Evolutionary conservation across 23 tunicate species (phyloP), one percentile per base, ranked within the genome.

Genomic region (Botrylloides violaceus): DNA sequence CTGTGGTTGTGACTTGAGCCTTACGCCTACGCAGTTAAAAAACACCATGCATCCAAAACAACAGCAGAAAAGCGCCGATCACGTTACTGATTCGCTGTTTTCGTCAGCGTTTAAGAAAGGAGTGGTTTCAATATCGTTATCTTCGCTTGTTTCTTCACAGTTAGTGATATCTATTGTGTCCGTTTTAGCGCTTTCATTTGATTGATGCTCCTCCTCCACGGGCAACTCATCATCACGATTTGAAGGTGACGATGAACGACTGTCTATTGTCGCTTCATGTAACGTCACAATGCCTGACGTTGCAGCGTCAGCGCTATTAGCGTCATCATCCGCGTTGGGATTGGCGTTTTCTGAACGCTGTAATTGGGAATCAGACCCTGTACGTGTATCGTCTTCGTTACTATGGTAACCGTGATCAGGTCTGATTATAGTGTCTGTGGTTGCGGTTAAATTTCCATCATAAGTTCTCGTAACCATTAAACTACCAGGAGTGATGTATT

Each of bases 341-440:
- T 27, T 37, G 47, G 32, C 58, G 29, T 68, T 30, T 19, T 39
- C 58, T 20, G 74, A 68, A 35, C 37, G 36, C 1, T 68, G 56
- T 26, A 26, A n/a, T 6, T 68, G 56, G 2, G 74, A 39, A 37
- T 68, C 74, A n/a, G 56, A 39, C 25, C 58, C 37, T 43, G 74
- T 37, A 15, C 58, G 36, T 43, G 74, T 43, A 29, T 26, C 58
- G 29, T 68, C 74, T 22, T 68, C 74, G 58, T 68, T 68, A 43
- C 74, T 68, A 68, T 68, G 74, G 58, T 68, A 68, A 68, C 74
- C 74, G 58, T 68, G 43, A 37, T 68, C 74, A 19, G 57, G 74
- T 36, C 74, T 68, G 59, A 32, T 32, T 30, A 64, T 39, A 20
- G 74, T 20, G 23, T 68, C 74, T 9, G 70, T 63, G 35, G 70